A percentile compares a stretch with the other conserved stretches of the same genome.
phyloP scores from a whole-genome alignment of 1,140 invertebrate genomes.

The Leptinotarsa lineolata region DNA sequence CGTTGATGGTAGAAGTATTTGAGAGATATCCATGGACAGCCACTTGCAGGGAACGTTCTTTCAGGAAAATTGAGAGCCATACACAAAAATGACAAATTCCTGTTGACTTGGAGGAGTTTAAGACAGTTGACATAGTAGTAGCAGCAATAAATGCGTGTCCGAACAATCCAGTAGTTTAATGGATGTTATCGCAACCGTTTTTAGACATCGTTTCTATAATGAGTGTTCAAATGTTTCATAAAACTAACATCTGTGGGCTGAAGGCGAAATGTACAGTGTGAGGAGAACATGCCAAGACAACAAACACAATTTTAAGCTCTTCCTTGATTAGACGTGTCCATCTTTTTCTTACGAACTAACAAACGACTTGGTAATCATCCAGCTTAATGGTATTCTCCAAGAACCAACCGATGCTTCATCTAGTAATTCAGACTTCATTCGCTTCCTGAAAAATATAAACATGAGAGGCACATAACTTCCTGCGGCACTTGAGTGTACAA shows the following conservation, averaged over 20 bases:
- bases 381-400: not conserved
- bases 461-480: not conserved
- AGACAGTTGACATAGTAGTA: constrained; percentile 12
- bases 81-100: too few species aligned
- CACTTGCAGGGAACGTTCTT: too few species aligned
- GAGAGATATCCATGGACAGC: not conserved
- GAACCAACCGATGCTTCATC: not conserved
- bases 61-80: too few species aligned
- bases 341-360: too few species aligned
- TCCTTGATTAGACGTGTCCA: too few species aligned
- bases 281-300: not conserved
- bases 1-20: too few species aligned
- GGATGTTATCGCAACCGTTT: constrained; percentile 19
- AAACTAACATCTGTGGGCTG: not conserved
- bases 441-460: constrained; percentile 12
- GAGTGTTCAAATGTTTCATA: not conserved
- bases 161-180: constrained; percentile 9
- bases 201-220: not conserved
- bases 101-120: constrained; percentile 8
- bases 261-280: not conserved
- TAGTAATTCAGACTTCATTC: constrained; percentile 22
- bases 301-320: too few species aligned
- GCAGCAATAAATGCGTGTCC: constrained; percentile 12
- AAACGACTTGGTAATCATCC: not conserved
- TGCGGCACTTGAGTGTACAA: constrained; percentile 6